Evolutionary conservation across 2,888 invertebrate genomes (phyloP).

Genomic region (Gryllus longicercus): DNA sequence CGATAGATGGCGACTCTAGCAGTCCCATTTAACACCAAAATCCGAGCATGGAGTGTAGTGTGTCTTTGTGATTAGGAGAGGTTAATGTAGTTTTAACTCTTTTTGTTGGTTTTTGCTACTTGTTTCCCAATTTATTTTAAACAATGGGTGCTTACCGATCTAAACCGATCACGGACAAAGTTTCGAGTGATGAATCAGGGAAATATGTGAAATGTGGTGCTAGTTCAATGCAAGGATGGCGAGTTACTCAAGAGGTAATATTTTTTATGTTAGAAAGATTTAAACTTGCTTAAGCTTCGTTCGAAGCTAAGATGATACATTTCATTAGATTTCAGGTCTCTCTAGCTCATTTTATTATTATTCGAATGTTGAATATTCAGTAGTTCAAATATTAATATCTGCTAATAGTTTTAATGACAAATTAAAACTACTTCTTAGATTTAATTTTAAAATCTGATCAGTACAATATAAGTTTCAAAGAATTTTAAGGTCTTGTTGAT

Average conservation of each 20-base stretch:
- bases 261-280: slow-evolving; percentile 12
- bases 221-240: slow-evolving; percentile 99
- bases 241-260: slow-evolving; percentile 92
- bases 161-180: slow-evolving; percentile 85
- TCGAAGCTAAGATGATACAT: too few relatives aligned
- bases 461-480: too few relatives aligned
- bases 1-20: slow-evolving; percentile 28
- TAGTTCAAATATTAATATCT: too few relatives aligned
- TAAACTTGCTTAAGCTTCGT: too few relatives aligned
- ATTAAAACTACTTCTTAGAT: too few relatives aligned
- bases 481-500: too few relatives aligned
- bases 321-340: too few relatives aligned
- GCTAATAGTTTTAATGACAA: too few relatives aligned
- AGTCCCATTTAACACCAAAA: not conserved
- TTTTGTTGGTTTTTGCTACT: slow-evolving; percentile 26
- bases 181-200: slow-evolving; percentile 74
- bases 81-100: slow-evolving; percentile 26
- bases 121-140: slow-evolving; percentile 26
- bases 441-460: too few relatives aligned
- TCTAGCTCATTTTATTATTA: too few relatives aligned
- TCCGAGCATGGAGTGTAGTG: slow-evolving; percentile 26
- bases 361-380: too few relatives aligned
- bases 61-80: slow-evolving; percentile 25
- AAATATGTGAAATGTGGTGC: slow-evolving; percentile 78
- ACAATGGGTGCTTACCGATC: slow-evolving; percentile 81